These are phyloP conservation scores for Polyergus mexicanus DNA, from an alignment of 1,140 invertebrate species.

Conservation along the genomic window DNA sequence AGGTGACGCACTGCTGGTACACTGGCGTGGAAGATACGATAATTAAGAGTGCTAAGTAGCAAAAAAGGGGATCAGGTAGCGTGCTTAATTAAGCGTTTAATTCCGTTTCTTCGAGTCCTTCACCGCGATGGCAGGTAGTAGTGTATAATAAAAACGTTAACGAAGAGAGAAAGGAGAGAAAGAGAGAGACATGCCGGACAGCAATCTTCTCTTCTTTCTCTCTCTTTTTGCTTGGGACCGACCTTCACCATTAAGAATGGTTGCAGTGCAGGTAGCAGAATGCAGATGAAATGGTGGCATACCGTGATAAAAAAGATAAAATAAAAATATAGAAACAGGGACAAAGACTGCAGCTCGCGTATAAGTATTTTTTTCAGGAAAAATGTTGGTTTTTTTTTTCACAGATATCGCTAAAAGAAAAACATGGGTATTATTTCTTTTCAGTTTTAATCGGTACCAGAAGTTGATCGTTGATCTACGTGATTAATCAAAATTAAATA, in stretches of 20 bases:
- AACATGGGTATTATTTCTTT: not conserved
- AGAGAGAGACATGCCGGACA: not conserved
- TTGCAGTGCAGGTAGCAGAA: slow-evolving; percentile 57
- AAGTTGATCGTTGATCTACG: not conserved
- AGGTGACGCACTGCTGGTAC: not conserved
- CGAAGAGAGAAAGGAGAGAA: not conserved
- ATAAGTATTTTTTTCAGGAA: slow-evolving; percentile 12
- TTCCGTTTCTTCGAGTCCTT: slow-evolving; percentile 56
- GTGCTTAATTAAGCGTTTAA: slow-evolving; percentile 71
- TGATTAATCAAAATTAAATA: not conserved
- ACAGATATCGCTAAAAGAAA: slow-evolving; percentile 9
- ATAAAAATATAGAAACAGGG: slow-evolving; percentile 2
- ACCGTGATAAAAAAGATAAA: not conserved
- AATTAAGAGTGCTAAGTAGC: slow-evolving; percentile 44
- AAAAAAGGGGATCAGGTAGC: slow-evolving; percentile 44
- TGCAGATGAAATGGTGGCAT: slow-evolving; percentile 69
- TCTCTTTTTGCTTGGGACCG: slow-evolving; percentile 19
- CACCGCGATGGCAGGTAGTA: not conserved
- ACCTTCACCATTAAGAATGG: slow-evolving; percentile 66
- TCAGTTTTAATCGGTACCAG: not conserved
- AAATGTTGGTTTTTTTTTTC: not conserved
- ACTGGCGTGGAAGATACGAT: slow-evolving; percentile 24
- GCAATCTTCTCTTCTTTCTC: not conserved
- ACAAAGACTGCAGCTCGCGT: not conserved
- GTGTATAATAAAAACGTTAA: slow-evolving; percentile 14